Percentiles rank a stretch among this genome's conserved stretches.
phyloP scores from a whole-genome alignment of 1,140 invertebrate genomes.

The Neodiprion lecontei region DNA sequence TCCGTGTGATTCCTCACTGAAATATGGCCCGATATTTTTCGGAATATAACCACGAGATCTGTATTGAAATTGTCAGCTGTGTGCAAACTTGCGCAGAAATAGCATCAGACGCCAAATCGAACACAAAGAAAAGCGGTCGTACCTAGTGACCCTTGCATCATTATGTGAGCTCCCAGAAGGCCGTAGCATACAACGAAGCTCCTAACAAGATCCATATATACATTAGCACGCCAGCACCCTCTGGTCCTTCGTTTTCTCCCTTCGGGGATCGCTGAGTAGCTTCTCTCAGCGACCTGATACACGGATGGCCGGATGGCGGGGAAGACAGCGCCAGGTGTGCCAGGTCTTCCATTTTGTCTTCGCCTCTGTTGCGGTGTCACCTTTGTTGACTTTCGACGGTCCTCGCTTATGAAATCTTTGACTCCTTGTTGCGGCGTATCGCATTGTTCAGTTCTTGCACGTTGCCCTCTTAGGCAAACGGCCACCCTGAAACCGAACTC shows the following conservation, averaged over 20 bases:
- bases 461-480: neutral
- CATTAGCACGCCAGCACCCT: neutral
- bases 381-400: constrained; percentile 1
- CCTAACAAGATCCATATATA: neutral
- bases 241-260: no score
- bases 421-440: neutral
- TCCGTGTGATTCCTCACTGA: no score
- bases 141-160: neutral
- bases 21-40: no score
- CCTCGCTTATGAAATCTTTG: neutral
- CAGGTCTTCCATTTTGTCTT: constrained; percentile 4
- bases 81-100: no score
- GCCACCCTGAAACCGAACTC: neutral
- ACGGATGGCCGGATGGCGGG: neutral
- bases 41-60: no score
- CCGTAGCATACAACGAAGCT: neutral
- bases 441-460: neutral
- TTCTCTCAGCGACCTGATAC: neutral
- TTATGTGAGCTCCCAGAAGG: neutral
- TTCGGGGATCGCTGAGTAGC: no score
- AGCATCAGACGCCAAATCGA: neutral
- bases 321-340: neutral
- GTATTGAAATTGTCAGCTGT: no score
- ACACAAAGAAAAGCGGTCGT: neutral
- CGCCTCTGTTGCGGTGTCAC: constrained; percentile 3